Percentiles rank a stretch among this genome's conserved stretches.
Evolutionary conservation across 2,888 invertebrate genomes (phyloP).

Genomic region (Polyommatus icarus): DNA sequence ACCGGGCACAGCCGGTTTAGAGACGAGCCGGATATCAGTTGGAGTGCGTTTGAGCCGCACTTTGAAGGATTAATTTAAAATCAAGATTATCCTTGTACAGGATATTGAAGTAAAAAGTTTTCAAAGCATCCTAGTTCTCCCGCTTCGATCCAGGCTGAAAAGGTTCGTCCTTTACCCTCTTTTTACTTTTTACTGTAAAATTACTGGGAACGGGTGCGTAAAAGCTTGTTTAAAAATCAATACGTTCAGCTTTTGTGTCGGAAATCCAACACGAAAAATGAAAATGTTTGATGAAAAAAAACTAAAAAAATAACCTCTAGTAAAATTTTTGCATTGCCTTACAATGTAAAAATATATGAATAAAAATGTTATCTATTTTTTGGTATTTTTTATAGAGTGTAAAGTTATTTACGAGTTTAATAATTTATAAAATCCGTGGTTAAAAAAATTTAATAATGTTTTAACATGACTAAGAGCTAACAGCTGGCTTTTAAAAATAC

Average conservation of each 20-base stretch:
- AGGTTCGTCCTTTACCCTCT: too few relatives aligned
- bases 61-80: constrained; percentile 12
- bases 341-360: not conserved
- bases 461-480: not conserved
- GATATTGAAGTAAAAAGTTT: not conserved
- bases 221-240: not conserved
- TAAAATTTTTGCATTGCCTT: not conserved
- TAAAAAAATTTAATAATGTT: too few relatives aligned
- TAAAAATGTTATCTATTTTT: too few relatives aligned
- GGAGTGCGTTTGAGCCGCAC: not conserved
- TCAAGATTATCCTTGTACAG: not conserved
- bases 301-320: not conserved
- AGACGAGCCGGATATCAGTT: constrained; percentile 25
- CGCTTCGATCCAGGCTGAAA: not conserved
- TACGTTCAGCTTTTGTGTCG: not conserved
- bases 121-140: not conserved
- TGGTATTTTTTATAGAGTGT: too few relatives aligned
- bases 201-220: not conserved
- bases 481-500: not conserved
- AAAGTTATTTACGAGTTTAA: too few relatives aligned
- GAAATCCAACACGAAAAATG: not conserved
- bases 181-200: too few relatives aligned
- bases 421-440: too few relatives aligned
- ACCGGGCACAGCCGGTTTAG: constrained; percentile 33
- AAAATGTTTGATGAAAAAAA: not conserved